phyloP scores from a whole-genome alignment of 1,140 invertebrate species.

The Hesperophylax magnus region DNA sequence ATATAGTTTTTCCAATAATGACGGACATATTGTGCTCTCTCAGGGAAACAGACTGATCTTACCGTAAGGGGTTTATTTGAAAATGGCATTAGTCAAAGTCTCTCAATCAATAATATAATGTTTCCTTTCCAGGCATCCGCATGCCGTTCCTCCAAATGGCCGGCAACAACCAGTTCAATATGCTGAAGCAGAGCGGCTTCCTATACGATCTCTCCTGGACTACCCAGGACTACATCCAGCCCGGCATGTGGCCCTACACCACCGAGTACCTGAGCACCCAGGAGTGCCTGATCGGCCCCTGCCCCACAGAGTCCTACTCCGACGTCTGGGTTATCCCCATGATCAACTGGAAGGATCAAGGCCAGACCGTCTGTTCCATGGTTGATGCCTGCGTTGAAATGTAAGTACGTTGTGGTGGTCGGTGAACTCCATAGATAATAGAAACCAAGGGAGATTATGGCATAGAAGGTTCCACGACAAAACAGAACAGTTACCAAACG shows the following conservation, averaged over 20 bases:
- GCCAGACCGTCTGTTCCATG: conserved; percentile 74
- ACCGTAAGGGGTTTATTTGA: no score
- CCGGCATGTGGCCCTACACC: conserved; percentile 81
- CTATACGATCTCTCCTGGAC: conserved; percentile 78
- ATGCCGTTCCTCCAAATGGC: conserved; percentile 78
- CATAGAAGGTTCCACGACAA: no score
- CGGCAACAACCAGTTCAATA: conserved; percentile 73
- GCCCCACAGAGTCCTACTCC: conserved; percentile 75
- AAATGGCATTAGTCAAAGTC: no score
- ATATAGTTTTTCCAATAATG: no score
- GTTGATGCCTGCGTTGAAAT: conserved; percentile 74
- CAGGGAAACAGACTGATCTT: no score
- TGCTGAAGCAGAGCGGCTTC: conserved; percentile 68
- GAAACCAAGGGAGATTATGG: no score
- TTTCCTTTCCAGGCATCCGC: conserved; percentile 69
- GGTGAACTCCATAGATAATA: no score
- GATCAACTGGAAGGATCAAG: conserved; percentile 72
- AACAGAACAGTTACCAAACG: no score
- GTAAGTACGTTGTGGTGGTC: conserved; percentile 53
- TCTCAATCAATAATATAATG: no score
- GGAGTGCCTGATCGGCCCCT: conserved; percentile 77
- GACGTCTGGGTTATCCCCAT: conserved; percentile 78
- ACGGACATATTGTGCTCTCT: no score
- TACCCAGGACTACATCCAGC: conserved; percentile 69
- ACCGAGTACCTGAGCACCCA: conserved; percentile 75